Percentiles rank a stretch among this genome's conserved stretches.
These are phyloP conservation scores for Tetragonula carbonaria DNA, from an alignment of 2,888 invertebrate species.

Conservation along the genomic window DNA sequence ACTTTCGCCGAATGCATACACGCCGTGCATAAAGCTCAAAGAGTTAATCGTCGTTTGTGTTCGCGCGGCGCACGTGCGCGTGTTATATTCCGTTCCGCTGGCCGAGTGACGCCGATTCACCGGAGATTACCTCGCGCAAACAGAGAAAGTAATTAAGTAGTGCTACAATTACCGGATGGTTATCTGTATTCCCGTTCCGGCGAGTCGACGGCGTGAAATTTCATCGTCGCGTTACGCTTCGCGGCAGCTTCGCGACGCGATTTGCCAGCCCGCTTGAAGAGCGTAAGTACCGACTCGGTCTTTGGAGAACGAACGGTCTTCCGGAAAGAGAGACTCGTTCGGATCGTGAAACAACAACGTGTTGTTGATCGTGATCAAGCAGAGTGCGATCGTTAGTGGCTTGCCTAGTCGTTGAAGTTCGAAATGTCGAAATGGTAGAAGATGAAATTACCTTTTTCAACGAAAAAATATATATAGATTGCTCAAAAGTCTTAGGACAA, in stretches of 20 bases:
- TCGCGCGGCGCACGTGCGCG: conserved; percentile 14
- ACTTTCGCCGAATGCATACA: too few species aligned
- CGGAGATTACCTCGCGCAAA: background rate
- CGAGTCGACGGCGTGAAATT: conserved; percentile 12
- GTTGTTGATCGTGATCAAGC: too few species aligned
- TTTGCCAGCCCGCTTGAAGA: background rate
- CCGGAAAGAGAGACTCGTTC: conserved; percentile 11
- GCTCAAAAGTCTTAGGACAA: too few species aligned
- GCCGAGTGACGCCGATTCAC: conserved; percentile 10
- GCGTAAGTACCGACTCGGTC: background rate
- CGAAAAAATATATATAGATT: too few species aligned
- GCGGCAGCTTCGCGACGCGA: conserved; percentile 1
- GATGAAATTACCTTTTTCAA: too few species aligned
- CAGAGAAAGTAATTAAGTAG: conserved; percentile 22
- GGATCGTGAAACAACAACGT: conserved; percentile 14
- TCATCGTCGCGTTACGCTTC: conserved; percentile 6
- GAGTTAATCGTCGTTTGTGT: background rate
- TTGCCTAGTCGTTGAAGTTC: too few species aligned
- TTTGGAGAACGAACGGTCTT: background rate
- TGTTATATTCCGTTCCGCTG: background rate
- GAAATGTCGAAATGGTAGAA: too few species aligned
- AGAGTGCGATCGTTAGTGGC: too few species aligned
- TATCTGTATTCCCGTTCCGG: conserved; percentile 21
- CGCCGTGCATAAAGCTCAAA: too few species aligned
- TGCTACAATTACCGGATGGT: conserved; percentile 20